Conservation (phyloP, 2,113 vertebrate genomes). For the Epinephelus cyanopodus region DNA sequence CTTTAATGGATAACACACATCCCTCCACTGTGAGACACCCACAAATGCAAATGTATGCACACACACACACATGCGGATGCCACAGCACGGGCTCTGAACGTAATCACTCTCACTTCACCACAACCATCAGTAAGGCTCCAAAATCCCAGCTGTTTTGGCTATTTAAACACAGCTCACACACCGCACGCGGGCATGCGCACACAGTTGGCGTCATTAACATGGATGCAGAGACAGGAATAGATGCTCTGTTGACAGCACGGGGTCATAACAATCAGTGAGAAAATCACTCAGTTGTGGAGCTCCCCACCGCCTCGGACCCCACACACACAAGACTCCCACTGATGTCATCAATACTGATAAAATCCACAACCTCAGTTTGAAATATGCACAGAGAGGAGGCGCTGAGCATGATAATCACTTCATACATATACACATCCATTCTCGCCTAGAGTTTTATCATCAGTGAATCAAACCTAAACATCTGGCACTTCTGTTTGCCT, state of each 20-base stretch:
- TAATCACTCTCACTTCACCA: slow-evolving; percentile 59
- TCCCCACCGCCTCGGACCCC: slow-evolving; percentile 8
- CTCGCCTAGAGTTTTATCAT: not conserved
- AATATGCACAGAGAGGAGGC: not conserved
- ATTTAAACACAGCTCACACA: slow-evolving; percentile 58
- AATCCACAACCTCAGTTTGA: slow-evolving; percentile 11
- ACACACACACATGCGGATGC: slow-evolving; percentile 25
- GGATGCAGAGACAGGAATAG: slow-evolving; percentile 64
- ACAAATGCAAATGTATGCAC: slow-evolving; percentile 40
- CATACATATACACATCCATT: not conserved
- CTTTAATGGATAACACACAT: slow-evolving; percentile 69
- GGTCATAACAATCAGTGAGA: slow-evolving; percentile 60
- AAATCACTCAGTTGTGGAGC: slow-evolving; percentile 34
- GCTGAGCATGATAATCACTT: not conserved
- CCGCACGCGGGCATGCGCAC: slow-evolving; percentile 27
- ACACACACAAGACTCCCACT: slow-evolving; percentile 34
- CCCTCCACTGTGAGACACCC: slow-evolving; percentile 44
- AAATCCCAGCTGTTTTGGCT: slow-evolving; percentile 66
- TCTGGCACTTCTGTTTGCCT: not conserved
- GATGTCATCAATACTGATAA: slow-evolving; percentile 9
- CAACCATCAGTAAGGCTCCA: slow-evolving; percentile 42
- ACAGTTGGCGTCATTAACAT: slow-evolving; percentile 64
- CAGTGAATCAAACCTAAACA: not conserved
- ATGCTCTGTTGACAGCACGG: slow-evolving; percentile 58
- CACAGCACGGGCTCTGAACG: slow-evolving; percentile 28